These are phyloP conservation scores for Aporophyla nigra DNA, from an alignment of 2,888 invertebrate species.

Conservation along the genomic window DNA sequence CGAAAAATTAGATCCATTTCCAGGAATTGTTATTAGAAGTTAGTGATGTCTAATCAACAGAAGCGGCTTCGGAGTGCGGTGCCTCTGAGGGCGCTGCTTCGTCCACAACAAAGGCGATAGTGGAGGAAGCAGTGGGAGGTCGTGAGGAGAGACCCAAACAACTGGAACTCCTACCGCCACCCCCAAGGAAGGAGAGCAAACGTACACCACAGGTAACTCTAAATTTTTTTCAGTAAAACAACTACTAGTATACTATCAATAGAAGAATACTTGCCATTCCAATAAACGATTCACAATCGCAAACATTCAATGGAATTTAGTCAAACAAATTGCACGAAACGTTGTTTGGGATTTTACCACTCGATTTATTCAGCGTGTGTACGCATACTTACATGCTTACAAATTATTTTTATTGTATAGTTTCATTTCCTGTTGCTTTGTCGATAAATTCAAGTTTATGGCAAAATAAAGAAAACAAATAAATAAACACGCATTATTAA, in stretches of 20 bases:
- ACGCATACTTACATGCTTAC: too few relatives aligned
- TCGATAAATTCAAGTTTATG: too few relatives aligned
- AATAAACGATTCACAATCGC: conserved; percentile 4
- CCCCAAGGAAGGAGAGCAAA: conserved; percentile 83
- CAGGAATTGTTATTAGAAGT: conserved; percentile 53
- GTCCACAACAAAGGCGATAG: conserved; percentile 78
- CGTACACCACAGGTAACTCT: conserved; percentile 78
- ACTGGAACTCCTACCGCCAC: conserved; percentile 88
- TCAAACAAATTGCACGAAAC: conserved; percentile 3
- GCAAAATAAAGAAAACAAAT: too few relatives aligned
- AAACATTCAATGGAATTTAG: conserved; percentile 9
- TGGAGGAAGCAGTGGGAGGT: conserved; percentile 74
- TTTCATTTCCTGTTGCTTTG: not conserved
- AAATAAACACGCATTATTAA: not conserved
- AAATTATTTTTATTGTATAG: not conserved
- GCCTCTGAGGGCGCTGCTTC: conserved; percentile 82
- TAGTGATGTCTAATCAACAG: conserved; percentile 71
- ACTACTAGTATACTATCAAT: too few relatives aligned
- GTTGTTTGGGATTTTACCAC: conserved; percentile 15
- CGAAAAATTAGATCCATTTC: conserved; percentile 23
- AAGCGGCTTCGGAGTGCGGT: conserved; percentile 83
- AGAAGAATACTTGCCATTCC: not conserved
- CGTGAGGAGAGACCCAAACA: conserved; percentile 81
- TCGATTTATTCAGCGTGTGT: not conserved
- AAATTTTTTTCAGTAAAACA: not conserved